A percentile compares a stretch with the other conserved stretches of the same genome.
Conservation (phyloP, 2,888 invertebrate genomes). For the Drosophila paramelanica region DNA sequence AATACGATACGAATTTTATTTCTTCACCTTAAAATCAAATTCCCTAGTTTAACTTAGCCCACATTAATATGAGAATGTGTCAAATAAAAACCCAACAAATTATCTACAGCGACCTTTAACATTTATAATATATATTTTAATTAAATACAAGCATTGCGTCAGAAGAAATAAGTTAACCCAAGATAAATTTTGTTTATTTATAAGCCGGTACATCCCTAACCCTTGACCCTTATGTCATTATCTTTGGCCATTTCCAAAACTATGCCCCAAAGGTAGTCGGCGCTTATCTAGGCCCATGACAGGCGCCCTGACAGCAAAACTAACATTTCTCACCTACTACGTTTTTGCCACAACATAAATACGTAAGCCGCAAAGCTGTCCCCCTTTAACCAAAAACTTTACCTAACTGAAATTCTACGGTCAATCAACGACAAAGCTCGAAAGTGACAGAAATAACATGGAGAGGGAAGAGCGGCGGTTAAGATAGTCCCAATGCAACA, state of each 20-base stretch:
- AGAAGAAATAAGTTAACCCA: not conserved
- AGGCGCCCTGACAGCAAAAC: slow-evolving; percentile 15
- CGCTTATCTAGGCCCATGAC: slow-evolving; percentile 43
- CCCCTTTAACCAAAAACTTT: not conserved
- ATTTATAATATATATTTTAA: not conserved
- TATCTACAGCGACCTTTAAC: not conserved
- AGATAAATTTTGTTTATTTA: slow-evolving; percentile 43
- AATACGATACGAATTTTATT: too few relatives aligned
- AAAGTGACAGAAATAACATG: slow-evolving; percentile 15
- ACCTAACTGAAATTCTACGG: slow-evolving; percentile 49
- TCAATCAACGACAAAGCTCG: slow-evolving; percentile 43
- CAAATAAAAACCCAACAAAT: too few relatives aligned
- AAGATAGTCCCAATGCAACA: slow-evolving; percentile 11
- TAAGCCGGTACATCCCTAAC: slow-evolving; percentile 27
- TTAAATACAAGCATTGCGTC: slow-evolving; percentile 2
- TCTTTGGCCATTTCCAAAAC: slow-evolving; percentile 34
- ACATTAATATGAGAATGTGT: too few relatives aligned
- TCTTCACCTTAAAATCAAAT: too few relatives aligned
- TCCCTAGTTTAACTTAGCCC: too few relatives aligned
- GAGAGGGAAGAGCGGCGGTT: not conserved
- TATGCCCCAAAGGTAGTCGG: slow-evolving; percentile 43
- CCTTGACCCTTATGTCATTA: slow-evolving; percentile 41
- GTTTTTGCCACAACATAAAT: slow-evolving; percentile 45
- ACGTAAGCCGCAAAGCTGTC: slow-evolving; percentile 42
- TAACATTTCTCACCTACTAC: slow-evolving; percentile 55